These are phyloP conservation scores for Phortica magna DNA, from an alignment of 2,888 invertebrate genomes.

Conservation along the genomic window DNA sequence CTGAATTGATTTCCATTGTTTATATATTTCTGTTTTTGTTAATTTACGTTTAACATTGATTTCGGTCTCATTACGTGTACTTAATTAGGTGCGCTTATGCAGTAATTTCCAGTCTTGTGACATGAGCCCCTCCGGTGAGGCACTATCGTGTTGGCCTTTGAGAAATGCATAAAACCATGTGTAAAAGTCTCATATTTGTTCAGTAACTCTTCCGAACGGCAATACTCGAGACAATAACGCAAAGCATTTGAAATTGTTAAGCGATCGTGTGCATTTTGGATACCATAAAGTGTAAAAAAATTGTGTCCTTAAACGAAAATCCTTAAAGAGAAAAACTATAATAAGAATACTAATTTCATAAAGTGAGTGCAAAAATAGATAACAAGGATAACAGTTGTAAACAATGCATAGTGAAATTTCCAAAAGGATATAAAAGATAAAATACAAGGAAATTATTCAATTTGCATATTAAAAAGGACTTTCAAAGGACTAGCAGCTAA, in stretches of 20 bases:
- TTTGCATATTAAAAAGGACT: too few relatives aligned
- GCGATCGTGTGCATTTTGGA: not conserved
- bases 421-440: too few relatives aligned
- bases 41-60: conserved; percentile 16
- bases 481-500: too few relatives aligned
- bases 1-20: not conserved
- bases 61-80: conserved; percentile 17
- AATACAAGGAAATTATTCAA: too few relatives aligned
- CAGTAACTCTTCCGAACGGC: conserved; percentile 58
- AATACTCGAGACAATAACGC: not conserved
- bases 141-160: not conserved
- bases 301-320: conserved; percentile 6
- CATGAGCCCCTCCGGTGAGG: too few relatives aligned
- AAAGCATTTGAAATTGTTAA: not conserved
- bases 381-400: too few relatives aligned
- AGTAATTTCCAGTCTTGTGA: not conserved
- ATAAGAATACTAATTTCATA: not conserved
- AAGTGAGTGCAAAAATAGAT: too few relatives aligned
- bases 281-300: not conserved
- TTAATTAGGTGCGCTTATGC: conserved; percentile 13
- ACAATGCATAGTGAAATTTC: too few relatives aligned
- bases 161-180: conserved; percentile 59
- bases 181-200: conserved; percentile 53
- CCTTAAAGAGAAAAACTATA: not conserved
- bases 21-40: conserved; percentile 2